Evolutionary conservation across 1,140 invertebrate genomes (phyloP), one percentile per base, ranked within the genome.

Genomic region (Phocides pigmalion): DNA sequence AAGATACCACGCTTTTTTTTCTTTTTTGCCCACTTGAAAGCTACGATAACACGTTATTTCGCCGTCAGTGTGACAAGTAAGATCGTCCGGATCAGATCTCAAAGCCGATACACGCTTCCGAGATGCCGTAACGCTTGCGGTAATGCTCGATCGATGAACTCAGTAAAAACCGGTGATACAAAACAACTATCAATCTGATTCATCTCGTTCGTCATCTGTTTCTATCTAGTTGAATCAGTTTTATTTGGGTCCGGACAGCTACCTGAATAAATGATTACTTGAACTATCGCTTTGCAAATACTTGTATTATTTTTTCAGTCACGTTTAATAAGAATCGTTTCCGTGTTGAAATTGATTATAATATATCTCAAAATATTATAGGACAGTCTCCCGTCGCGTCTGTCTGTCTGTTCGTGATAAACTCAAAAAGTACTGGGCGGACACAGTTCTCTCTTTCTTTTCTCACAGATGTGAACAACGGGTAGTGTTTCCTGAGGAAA

Each of bases 121-220:
- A 47, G 56, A 59, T 59, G 56, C 56, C 56, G 56, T 59, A 59
- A 46, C 56, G 42, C 16, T 59, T 59, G 56, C 42, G 56, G 56
- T 59, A 47, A 59, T 59, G 56, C 28, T 59, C 56, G 56, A 59
- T 44, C 56, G 56, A 59, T 59, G 56, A 59, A 59, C 56, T 46
- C 56, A 20, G 56, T 59, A 47, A 59, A 59, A 59, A 59, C 25
- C 42, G 20, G 39, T 28, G 37, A 44, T 44, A 47, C 42, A 47
- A 46, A 59, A 59, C 56, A 47, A 47, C 35, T 58, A 58, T 47
- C 20, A 46, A 47, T 59, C 56, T 59, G 56, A 47, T 59, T 59
- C 56, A 59, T 59, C 19, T 59, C 16, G 16, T 35, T 59, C 56
- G 44, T 59, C 42, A 47, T 47, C 42, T 11, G 42, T 37, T n/a